These are phyloP conservation scores for Rachycentron canadum DNA, from an alignment of 2,797 vertebrate genomes.

Conservation along the genomic window DNA sequence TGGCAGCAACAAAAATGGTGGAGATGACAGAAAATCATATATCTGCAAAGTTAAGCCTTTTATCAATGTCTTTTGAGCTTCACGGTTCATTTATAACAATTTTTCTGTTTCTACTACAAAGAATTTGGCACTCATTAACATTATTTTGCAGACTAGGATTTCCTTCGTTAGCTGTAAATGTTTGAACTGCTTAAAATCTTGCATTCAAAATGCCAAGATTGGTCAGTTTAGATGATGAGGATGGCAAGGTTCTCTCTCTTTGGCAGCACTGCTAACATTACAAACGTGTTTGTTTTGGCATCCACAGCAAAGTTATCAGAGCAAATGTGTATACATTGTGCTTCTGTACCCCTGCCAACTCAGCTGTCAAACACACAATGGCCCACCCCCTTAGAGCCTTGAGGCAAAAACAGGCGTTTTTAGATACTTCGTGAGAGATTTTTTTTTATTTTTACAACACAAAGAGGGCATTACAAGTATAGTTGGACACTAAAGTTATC, in stretches of 20 bases:
- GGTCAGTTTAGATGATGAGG: background rate
- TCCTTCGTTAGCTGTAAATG: background rate
- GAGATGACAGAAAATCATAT: background rate
- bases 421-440: background rate
- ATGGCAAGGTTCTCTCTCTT: background rate
- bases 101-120: no score
- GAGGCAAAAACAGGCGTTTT: background rate
- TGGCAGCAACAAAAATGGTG: background rate
- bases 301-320: background rate
- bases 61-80: background rate
- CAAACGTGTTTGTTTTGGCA: background rate
- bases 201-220: background rate
- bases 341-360: background rate
- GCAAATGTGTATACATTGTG: background rate
- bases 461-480: background rate
- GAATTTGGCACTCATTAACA: background rate
- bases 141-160: background rate
- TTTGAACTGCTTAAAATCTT: background rate
- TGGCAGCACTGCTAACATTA: background rate
- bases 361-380: conserved; percentile 1
- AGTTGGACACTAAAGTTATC: background rate
- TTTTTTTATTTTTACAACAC: background rate
- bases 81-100: background rate
- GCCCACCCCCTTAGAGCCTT: background rate
- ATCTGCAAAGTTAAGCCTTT: background rate